phyloP scores from a whole-genome alignment of 2,113 vertebrate species.

The Oxyruncus cristatus region DNA sequence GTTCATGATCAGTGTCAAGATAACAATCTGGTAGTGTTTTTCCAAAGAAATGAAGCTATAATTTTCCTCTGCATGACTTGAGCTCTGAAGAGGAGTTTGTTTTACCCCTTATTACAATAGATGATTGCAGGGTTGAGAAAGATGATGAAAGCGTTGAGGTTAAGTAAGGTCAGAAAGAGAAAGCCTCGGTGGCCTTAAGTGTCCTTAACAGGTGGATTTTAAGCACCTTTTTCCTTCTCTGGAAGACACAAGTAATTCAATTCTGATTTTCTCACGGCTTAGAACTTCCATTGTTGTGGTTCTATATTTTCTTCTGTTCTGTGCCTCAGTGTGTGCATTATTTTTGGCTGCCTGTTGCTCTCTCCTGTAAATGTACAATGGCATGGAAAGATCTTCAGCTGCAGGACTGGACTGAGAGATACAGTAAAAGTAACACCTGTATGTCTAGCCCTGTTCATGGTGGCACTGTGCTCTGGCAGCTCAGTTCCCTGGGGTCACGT shows the following conservation, averaged over 20 bases:
- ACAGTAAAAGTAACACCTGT: neutral
- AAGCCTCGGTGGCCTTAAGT: neutral
- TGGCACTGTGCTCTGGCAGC: neutral
- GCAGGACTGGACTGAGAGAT: neutral
- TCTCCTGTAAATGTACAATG: neutral
- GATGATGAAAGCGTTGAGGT: slow-evolving; percentile 3
- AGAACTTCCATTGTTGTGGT: neutral
- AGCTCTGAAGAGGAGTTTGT: slow-evolving; percentile 12
- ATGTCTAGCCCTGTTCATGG: neutral
- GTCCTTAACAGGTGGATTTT: slow-evolving; percentile 9
- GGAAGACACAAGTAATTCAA: neutral
- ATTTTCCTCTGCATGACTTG: slow-evolving; percentile 10
- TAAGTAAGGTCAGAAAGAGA: slow-evolving; percentile 5
- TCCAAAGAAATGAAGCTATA: slow-evolving; percentile 2
- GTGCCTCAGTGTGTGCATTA: neutral
- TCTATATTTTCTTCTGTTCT: neutral
- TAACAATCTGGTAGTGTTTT: slow-evolving; percentile 33
- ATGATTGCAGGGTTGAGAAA: neutral
- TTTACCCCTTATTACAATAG: slow-evolving; percentile 15
- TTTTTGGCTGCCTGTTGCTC: neutral
- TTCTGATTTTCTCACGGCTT: neutral
- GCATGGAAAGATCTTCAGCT: neutral
- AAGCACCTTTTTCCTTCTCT: neutral
- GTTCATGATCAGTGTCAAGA: neutral
- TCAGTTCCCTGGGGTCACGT: neutral